Percentiles rank a stretch among this genome's conserved stretches.
phyloP scores from a whole-genome alignment of 2,797 vertebrate genomes.

The Rhinophrynus dorsalis region DNA sequence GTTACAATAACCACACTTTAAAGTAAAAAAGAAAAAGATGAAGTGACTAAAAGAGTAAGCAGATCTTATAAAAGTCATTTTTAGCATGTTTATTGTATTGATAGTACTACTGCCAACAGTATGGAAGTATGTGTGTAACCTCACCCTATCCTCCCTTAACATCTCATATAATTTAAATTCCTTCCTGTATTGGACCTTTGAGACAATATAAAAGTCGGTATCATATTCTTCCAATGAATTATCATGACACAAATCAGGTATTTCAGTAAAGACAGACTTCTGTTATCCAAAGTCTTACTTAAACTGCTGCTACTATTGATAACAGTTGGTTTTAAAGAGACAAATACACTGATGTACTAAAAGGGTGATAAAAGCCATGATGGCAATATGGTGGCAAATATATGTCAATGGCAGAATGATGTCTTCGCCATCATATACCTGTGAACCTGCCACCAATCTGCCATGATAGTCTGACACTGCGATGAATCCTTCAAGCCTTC shows the following conservation, averaged over 20 bases:
- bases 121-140: conserved; percentile 39
- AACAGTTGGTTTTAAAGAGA: no score
- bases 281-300: no score
- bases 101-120: conserved; percentile 36
- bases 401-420: no score
- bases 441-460: no score
- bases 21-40: conserved; percentile 17
- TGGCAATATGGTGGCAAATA: no score
- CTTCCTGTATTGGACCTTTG: conserved; percentile 25
- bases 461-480: no score
- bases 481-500: no score
- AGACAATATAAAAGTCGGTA: conserved; percentile 14
- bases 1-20: conserved; percentile 2
- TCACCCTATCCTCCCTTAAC: conserved; percentile 28
- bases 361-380: no score
- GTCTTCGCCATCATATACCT: no score
- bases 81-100: conserved; percentile 43
- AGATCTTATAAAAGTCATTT: conserved; percentile 40
- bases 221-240: conserved; percentile 27
- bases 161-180: conserved; percentile 31
- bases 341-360: no score
- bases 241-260: conserved; percentile 3
- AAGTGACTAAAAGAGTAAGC: conserved; percentile 40
- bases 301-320: no score
- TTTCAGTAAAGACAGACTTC: no score